phyloP scores from a whole-genome alignment of 2,888 invertebrate genomes.

The Hesperia comma region DNA sequence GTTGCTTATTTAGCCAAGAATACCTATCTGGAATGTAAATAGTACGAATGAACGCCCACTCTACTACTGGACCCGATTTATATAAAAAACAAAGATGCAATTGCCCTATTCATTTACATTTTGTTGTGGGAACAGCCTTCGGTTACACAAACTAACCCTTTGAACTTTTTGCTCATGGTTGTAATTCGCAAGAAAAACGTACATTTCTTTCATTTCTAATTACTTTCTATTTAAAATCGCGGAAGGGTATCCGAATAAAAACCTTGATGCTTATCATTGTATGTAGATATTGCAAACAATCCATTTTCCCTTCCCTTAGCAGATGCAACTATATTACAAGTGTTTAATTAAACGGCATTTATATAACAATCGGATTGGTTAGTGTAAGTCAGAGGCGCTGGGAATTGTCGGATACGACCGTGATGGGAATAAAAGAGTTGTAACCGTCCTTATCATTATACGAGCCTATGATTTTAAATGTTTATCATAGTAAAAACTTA shows the following conservation, averaged over 20 bases:
- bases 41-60: too few relatives aligned
- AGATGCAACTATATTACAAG: slow-evolving; percentile 21
- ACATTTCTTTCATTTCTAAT: not conserved
- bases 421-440: not conserved
- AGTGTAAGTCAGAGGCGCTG: slow-evolving; percentile 1
- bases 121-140: too few relatives aligned
- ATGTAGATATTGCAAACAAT: slow-evolving; percentile 28
- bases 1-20: too few relatives aligned
- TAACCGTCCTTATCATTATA: too few relatives aligned
- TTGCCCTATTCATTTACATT: too few relatives aligned
- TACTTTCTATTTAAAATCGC: slow-evolving; percentile 14
- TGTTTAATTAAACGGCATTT: slow-evolving; percentile 34
- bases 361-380: slow-evolving; percentile 27
- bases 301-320: slow-evolving; percentile 19
- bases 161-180: not conserved
- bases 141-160: too few relatives aligned
- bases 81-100: too few relatives aligned
- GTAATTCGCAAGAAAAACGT: not conserved
- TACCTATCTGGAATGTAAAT: too few relatives aligned
- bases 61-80: too few relatives aligned
- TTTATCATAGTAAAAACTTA: too few relatives aligned
- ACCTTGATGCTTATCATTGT: slow-evolving; percentile 25
- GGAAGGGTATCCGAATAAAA: slow-evolving; percentile 13
- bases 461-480: too few relatives aligned
- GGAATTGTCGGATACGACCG: not conserved